phyloP scores from a whole-genome alignment of 2,113 vertebrate species.

The Mesembrinibis cayennensis region DNA sequence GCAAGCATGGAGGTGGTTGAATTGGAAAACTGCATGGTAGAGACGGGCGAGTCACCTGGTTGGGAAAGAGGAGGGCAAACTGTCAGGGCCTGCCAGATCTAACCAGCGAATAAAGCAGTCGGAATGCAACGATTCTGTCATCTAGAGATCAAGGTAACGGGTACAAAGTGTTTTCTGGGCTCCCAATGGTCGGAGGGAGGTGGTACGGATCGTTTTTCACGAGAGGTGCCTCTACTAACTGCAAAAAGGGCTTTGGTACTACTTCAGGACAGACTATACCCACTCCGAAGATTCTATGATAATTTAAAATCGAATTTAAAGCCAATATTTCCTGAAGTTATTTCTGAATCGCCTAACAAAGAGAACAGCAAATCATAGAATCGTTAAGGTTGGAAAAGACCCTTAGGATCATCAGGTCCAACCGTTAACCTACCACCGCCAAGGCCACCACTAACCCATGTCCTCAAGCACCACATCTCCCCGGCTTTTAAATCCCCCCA shows the following conservation, averaged over 20 bases:
- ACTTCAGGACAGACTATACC: neutral
- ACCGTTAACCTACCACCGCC: no score
- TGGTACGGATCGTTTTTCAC: rapidly evolving
- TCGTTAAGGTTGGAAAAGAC: no score
- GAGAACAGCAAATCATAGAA: neutral
- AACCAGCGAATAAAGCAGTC: no score
- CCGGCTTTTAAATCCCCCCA: no score
- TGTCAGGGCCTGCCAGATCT: rapidly evolving
- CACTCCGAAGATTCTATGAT: no score
- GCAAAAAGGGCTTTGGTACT: neutral
- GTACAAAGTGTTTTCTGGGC: neutral
- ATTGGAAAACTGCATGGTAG: conserved; percentile 6
- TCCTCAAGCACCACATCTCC: no score
- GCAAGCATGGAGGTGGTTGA: conserved; percentile 66
- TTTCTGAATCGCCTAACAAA: neutral
- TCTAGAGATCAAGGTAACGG: neutral
- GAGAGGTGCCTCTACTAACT: neutral
- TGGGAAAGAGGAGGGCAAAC: neutral
- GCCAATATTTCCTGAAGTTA: neutral
- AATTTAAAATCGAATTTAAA: neutral
- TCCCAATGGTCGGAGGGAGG: neutral
- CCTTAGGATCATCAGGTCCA: no score
- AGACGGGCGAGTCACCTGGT: conserved; percentile 14
- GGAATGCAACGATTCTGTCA: rapidly evolving
- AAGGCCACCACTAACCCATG: no score